phyloP scores from a whole-genome alignment of 2,113 vertebrate species.

The Megalops atlanticus region DNA sequence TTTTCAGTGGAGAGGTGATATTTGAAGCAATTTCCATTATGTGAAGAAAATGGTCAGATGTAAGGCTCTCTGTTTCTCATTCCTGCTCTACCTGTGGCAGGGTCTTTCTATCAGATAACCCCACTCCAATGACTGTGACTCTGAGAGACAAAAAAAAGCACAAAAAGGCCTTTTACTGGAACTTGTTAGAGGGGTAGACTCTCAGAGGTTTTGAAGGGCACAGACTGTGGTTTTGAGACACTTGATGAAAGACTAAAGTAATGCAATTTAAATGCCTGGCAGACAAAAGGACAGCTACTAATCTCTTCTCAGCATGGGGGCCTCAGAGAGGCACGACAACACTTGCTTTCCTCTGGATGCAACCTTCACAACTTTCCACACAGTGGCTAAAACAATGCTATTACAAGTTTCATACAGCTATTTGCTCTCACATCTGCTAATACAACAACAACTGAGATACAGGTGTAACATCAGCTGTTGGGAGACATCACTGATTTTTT shows the following conservation, averaged over 20 bases:
- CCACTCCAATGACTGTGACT: neutral
- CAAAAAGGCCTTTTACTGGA: neutral
- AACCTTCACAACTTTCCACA: too few relatives aligned
- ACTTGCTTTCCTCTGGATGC: too few relatives aligned
- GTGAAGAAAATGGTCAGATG: neutral
- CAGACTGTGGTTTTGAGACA: neutral
- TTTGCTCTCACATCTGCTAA: neutral
- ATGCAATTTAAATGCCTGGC: conserved; percentile 15
- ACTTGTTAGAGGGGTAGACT: neutral
- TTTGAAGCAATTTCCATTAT: neutral
- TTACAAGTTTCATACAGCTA: too few relatives aligned
- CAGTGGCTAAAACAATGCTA: neutral
- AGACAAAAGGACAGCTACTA: conserved; percentile 6
- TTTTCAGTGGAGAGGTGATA: too few relatives aligned
- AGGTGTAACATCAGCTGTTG: neutral
- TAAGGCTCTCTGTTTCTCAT: neutral
- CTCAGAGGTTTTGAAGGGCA: neutral
- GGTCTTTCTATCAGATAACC: neutral
- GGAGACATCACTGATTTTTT: neutral
- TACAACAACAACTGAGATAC: neutral
- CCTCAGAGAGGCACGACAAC: neutral
- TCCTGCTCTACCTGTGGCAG: neutral
- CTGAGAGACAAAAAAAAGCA: neutral
- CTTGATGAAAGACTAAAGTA: neutral
- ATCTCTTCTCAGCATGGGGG: neutral